These are phyloP conservation scores for Mustelus asterias DNA, from an alignment of 2,113 vertebrate species.

Conservation along the genomic window DNA sequence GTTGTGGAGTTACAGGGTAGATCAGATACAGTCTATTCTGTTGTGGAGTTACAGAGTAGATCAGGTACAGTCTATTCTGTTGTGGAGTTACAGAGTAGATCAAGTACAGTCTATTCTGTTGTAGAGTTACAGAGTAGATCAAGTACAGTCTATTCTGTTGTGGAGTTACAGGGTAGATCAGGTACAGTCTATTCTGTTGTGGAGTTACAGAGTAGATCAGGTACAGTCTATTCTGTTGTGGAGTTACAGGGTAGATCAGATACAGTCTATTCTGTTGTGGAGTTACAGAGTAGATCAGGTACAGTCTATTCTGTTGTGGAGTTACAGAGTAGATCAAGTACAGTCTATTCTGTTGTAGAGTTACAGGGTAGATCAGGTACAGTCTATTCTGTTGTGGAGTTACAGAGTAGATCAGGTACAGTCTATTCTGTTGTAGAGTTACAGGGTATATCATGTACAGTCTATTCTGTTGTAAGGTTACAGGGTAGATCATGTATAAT, in stretches of 20 bases:
- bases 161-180: neutral
- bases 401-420: neutral
- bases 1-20: neutral
- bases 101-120: neutral
- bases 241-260: too few relatives aligned
- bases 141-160: neutral
- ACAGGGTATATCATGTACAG: neutral
- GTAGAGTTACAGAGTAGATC: neutral
- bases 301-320: too few relatives aligned
- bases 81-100: neutral
- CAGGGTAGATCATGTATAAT: neutral
- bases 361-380: too few relatives aligned
- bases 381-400: neutral
- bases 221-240: too few relatives aligned
- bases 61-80: neutral
- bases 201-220: too few relatives aligned
- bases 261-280: too few relatives aligned
- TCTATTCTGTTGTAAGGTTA: neutral
- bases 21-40: neutral
- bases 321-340: too few relatives aligned
- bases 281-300: too few relatives aligned
- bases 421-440: neutral
- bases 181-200: too few relatives aligned
- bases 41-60: neutral
- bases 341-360: too few relatives aligned